Evolutionary conservation across 37 sponge, comb jelly and placozoan genomes (phyloP).

Genomic region (Cliona cf. orientalis): DNA sequence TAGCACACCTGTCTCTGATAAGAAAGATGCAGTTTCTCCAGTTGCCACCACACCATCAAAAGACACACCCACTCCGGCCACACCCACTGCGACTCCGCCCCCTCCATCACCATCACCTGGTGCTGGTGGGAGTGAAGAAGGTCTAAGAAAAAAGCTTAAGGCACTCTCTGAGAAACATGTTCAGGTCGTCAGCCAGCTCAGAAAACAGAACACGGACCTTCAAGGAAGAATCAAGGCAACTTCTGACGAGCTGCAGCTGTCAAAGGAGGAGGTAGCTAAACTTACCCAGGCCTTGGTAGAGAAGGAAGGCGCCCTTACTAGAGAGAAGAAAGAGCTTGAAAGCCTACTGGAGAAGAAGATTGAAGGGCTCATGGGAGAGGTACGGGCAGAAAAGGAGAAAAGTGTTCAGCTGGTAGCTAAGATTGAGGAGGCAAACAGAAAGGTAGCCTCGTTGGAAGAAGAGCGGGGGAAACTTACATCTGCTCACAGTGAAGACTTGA

Average conservation of each 20-base stretch:
- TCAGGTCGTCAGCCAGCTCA: slow-evolving; percentile 34
- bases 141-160: slow-evolving; percentile 18
- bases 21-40: neutral
- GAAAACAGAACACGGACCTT: slow-evolving; percentile 24
- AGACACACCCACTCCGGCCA: slow-evolving; percentile 5
- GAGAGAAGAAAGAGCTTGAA: neutral
- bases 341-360: neutral
- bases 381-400: slow-evolving; percentile 13
- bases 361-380: slow-evolving; percentile 17
- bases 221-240: neutral
- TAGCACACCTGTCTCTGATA: too few species aligned
- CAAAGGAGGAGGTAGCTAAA: neutral
- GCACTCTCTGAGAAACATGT: slow-evolving; percentile 20
- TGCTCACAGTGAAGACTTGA: neutral
- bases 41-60: neutral
- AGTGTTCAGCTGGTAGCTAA: neutral
- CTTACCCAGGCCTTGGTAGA: slow-evolving; percentile 14
- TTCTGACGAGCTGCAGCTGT: neutral
- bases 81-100: slow-evolving; percentile 4
- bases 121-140: slow-evolving; percentile 1
- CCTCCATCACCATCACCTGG: neutral
- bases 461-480: neutral
- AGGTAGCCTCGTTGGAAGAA: neutral
- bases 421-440: neutral
- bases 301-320: neutral